These are phyloP conservation scores for Ennomos quercinarius DNA, from an alignment of 2,888 invertebrate species.

Conservation along the genomic window DNA sequence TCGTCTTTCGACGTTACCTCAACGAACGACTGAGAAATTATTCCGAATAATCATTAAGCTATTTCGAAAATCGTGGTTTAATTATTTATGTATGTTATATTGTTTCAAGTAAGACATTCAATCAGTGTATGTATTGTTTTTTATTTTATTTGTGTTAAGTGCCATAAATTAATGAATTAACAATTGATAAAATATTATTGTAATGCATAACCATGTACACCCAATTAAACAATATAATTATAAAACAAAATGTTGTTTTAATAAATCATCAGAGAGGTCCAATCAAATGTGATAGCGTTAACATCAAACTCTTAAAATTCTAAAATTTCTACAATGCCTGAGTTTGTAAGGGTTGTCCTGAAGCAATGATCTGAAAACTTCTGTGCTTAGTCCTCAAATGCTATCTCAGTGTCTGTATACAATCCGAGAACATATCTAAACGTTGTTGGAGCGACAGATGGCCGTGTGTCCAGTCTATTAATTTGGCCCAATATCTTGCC, in stretches of 20 bases:
- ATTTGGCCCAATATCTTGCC: no score
- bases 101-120: slow-evolving; percentile 69
- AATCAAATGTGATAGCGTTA: no score
- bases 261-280: slow-evolving; percentile 23
- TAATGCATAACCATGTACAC: slow-evolving; percentile 85
- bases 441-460: no score
- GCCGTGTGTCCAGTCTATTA: no score
- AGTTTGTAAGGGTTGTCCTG: no score
- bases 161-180: slow-evolving; percentile 85
- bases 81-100: slow-evolving; percentile 34
- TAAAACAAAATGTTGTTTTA: slow-evolving; percentile 67
- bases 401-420: no score
- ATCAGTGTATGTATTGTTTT: slow-evolving; percentile 75
- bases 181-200: slow-evolving; percentile 81
- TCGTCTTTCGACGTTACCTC: slow-evolving; percentile 70
- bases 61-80: slow-evolving; percentile 43
- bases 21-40: slow-evolving; percentile 85
- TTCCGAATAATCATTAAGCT: slow-evolving; percentile 67
- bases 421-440: no score
- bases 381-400: no score
- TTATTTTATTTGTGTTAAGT: slow-evolving; percentile 80
- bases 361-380: no score
- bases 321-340: no score
- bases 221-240: slow-evolving; percentile 78
- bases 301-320: no score